Evolutionary conservation across 1,140 invertebrate species (phyloP).

Genomic region (Drosophila saltans): DNA sequence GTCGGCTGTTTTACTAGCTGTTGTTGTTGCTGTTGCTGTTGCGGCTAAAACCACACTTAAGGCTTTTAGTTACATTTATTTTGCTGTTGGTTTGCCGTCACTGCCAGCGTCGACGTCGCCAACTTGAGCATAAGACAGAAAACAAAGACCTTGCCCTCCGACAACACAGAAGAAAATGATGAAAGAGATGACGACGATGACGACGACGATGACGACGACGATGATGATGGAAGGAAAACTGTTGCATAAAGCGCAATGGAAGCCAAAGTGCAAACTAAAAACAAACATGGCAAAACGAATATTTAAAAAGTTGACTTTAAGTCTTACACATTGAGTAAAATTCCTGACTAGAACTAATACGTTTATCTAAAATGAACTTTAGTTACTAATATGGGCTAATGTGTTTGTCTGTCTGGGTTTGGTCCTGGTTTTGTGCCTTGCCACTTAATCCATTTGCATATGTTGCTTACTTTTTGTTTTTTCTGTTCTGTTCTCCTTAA

Average conservation of each 20-base stretch:
- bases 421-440: conserved; percentile 27
- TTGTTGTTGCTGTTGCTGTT: conserved; percentile 45
- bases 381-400: conserved; percentile 40
- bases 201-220: no score
- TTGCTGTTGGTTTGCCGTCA: conserved; percentile 44
- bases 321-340: background rate
- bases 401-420: conserved; percentile 30
- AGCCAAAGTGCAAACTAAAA: conserved; percentile 43
- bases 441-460: conserved; percentile 32
- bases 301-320: background rate
- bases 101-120: conserved; percentile 18
- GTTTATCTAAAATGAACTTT: conserved; percentile 6
- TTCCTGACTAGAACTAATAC: background rate
- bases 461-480: conserved; percentile 19
- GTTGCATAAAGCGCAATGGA: conserved; percentile 49
- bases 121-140: conserved; percentile 50
- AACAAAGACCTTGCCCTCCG: conserved; percentile 49
- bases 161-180: conserved; percentile 26
- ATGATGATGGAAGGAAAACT: conserved; percentile 21
- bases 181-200: conserved; percentile 2
- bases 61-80: conserved; percentile 71
- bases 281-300: conserved; percentile 43
- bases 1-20: conserved; percentile 40
- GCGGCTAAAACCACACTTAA: conserved; percentile 65
- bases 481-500: conserved; percentile 23